These are phyloP conservation scores for Chrysodeixis includens DNA, from an alignment of 2,888 invertebrate genomes.

Conservation along the genomic window DNA sequence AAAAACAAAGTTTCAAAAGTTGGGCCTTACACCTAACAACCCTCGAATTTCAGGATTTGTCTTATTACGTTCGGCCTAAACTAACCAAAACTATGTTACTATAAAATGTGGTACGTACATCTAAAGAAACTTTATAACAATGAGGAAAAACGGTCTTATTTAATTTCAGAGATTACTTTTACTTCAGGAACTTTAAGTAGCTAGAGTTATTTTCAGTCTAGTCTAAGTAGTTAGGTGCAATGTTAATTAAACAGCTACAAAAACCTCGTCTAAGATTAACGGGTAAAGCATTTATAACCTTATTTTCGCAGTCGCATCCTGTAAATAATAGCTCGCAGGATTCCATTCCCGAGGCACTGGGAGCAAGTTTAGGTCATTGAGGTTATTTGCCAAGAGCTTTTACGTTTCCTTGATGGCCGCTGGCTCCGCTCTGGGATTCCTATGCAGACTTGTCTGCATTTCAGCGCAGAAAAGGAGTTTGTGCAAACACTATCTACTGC, in stretches of 20 bases:
- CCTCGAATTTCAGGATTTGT: conserved; percentile 46
- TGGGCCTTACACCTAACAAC: conserved; percentile 28
- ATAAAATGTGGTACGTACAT: conserved; percentile 20
- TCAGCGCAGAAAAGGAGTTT: conserved; percentile 50
- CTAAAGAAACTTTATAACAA: conserved; percentile 18
- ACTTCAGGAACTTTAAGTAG: too few species aligned
- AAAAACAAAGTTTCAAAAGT: conserved; percentile 41
- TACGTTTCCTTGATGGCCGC: conserved; percentile 69
- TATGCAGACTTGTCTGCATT: conserved; percentile 56
- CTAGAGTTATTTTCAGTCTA: too few species aligned
- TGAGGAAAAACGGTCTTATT: conserved; percentile 7
- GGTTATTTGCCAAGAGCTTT: conserved; percentile 72
- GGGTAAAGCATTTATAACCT: conserved; percentile 23
- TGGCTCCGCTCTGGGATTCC: conserved; percentile 68
- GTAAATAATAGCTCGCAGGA: conserved; percentile 61
- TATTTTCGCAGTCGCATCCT: conserved; percentile 51
- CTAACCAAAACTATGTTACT: conserved; percentile 18
- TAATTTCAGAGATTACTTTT: neutral
- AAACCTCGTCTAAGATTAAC: conserved; percentile 14
- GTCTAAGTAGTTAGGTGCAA: neutral
- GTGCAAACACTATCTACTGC: conserved; percentile 47
- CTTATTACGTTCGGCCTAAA: conserved; percentile 34
- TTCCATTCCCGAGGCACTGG: conserved; percentile 48
- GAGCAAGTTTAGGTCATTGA: conserved; percentile 63
- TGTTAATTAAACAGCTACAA: conserved; percentile 2